phyloP scores from a whole-genome alignment of 2,113 vertebrate genomes.

The Python bivittatus region DNA sequence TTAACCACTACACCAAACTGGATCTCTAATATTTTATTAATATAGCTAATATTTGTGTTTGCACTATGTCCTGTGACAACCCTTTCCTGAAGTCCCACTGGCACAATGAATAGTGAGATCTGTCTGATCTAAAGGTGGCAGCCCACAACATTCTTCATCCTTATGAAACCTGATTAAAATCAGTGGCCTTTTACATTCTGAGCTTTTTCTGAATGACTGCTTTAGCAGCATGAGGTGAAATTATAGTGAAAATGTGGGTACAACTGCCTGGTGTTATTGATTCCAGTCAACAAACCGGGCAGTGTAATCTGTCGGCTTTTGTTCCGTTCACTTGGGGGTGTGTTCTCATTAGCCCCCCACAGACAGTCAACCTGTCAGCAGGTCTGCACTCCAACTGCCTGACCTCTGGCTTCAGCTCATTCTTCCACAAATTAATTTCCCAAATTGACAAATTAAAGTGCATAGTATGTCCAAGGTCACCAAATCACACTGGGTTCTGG shows the following conservation, averaged over 20 bases:
- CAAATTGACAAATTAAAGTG: slow-evolving; percentile 78
- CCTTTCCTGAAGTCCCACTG: too few relatives aligned
- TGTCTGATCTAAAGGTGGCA: not conserved
- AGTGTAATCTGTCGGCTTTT: slow-evolving; percentile 78
- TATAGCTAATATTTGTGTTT: not conserved
- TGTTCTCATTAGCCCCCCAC: slow-evolving; percentile 81
- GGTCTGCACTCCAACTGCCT: slow-evolving; percentile 76
- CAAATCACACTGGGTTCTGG: slow-evolving; percentile 75
- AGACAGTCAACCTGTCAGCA: slow-evolving; percentile 77
- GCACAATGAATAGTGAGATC: not conserved
- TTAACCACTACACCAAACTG: not conserved
- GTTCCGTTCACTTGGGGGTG: slow-evolving; percentile 75
- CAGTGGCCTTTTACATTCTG: not conserved
- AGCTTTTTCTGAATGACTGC: slow-evolving; percentile 54
- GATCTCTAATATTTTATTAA: not conserved
- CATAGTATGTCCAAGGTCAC: slow-evolving; percentile 72
- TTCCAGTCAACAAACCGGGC: slow-evolving; percentile 72
- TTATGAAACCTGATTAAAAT: not conserved
- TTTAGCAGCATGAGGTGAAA: slow-evolving; percentile 61
- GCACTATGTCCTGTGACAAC: not conserved
- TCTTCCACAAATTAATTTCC: slow-evolving; percentile 84
- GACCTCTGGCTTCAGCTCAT: slow-evolving; percentile 80
- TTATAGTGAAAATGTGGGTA: slow-evolving; percentile 54
- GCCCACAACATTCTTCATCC: not conserved
- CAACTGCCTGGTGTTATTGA: slow-evolving; percentile 70